A percentile compares a stretch with the other conserved stretches of the same genome.
These are phyloP conservation scores for Drosophila parabipectinata DNA, from an alignment of 1,140 invertebrate species.

Conservation along the genomic window DNA sequence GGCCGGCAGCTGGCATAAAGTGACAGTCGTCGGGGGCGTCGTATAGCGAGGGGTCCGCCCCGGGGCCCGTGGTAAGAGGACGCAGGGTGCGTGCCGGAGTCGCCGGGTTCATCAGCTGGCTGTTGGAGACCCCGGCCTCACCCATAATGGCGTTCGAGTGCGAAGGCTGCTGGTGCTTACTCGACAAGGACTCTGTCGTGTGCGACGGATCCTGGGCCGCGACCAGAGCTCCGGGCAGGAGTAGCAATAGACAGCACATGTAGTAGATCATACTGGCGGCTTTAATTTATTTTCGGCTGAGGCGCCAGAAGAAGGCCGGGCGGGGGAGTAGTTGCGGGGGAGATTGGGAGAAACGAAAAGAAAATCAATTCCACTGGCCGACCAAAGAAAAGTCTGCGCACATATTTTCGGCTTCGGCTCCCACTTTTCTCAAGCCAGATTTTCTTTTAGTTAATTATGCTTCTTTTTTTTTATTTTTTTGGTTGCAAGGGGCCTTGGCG, in stretches of 20 bases:
- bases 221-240: constrained; percentile 4
- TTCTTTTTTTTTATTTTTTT: not conserved
- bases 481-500: not conserved
- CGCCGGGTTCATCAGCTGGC: constrained; percentile 64
- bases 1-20: constrained; percentile 64
- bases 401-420: constrained; percentile 63
- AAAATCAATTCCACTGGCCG: constrained; percentile 70
- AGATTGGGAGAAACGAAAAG: constrained; percentile 48
- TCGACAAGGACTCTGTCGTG: constrained; percentile 35
- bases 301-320: constrained; percentile 8
- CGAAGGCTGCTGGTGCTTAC: constrained; percentile 56
- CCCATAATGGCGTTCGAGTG: constrained; percentile 82
- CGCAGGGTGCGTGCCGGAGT: constrained; percentile 56
- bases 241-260: constrained; percentile 17
- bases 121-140: constrained; percentile 74
- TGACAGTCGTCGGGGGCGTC: constrained; percentile 92
- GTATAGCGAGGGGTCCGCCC: constrained; percentile 84
- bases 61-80: constrained; percentile 38
- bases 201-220: constrained; percentile 39
- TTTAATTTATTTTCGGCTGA: constrained; percentile 1
- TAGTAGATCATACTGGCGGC: constrained; percentile 31
- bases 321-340: constrained; percentile 6
- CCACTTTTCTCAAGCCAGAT: constrained; percentile 34
- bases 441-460: constrained; percentile 51
- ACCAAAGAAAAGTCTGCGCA: constrained; percentile 60